Evolutionary conservation across 1,140 invertebrate species (phyloP), one percentile per base, ranked within the genome.

Genomic region (Epicauta chinensis): DNA sequence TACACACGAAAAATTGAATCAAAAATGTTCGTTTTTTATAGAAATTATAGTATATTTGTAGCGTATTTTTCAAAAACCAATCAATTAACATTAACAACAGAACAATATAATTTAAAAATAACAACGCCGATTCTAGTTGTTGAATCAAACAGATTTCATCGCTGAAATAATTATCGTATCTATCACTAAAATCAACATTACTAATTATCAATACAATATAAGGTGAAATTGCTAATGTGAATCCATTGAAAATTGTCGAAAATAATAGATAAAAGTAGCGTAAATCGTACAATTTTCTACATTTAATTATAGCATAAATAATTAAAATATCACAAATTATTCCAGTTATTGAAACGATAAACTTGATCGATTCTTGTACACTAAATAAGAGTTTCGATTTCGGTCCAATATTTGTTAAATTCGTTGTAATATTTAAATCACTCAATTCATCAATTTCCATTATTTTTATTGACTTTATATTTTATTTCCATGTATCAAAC

Each of bases 131-230:
- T 37, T 47, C 32, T 2, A 14, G 2, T 47, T 47, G 44, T 10
- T 36, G 29, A 10, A 37, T 13, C 44, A 34, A 47, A 16, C 44
- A 47, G 16, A 45, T 45, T 16, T 23, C 13, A 11, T 36, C 44
- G 15, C 36, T 36, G 16, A 23, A 16, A 23, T 23, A 23, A 23
- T 7, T 3, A 23, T 7, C 7, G 1, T 23, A 23, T 23, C 7
- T 7, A 23, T 1, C 23, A 23, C 7, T 2, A 3, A 23, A 23
- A 23, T 23, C 23, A 5, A 5, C 23, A 5, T 23, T 23, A 2
- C 23, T 23, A 3, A 23, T 5, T 23, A 23, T 23, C 23, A 23
- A 23, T 3, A 23, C 23, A 23, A 23, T 23, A 23, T 23, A 23
- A 3, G 23, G 23, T 7, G 23, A 23, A 23, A 23, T 23, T 23